Percentiles rank a stretch among this genome's conserved stretches.
These are phyloP conservation scores for Euwallacea similis DNA, from an alignment of 1,140 invertebrate genomes.

Conservation along the genomic window DNA sequence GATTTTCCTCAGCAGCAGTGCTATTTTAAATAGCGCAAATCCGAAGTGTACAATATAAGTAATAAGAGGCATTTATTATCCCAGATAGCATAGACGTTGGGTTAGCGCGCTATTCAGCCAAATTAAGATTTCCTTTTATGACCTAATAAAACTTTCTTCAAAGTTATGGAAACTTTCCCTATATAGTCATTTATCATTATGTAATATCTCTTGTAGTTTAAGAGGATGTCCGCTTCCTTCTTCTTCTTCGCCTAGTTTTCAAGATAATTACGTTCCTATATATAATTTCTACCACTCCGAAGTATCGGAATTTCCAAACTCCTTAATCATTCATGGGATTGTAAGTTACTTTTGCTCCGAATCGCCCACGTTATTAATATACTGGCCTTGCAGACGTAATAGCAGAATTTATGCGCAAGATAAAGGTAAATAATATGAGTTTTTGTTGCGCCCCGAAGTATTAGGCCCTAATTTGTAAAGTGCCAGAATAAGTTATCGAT, in stretches of 20 bases:
- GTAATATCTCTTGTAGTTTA: constrained; percentile 12
- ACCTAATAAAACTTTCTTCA: constrained; percentile 16
- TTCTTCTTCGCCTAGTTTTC: no score
- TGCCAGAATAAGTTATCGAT: constrained; percentile 22
- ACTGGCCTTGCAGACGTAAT: constrained; percentile 9
- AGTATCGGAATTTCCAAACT: no score
- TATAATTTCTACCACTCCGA: no score
- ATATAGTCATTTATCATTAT: constrained; percentile 10
- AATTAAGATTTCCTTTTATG: constrained; percentile 27
- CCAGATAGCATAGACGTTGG: constrained; percentile 14
- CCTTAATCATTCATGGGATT: no score
- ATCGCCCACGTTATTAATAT: not conserved
- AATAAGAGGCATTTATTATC: constrained; percentile 17
- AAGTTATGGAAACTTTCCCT: constrained; percentile 13
- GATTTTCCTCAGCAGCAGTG: not conserved
- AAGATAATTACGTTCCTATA: no score
- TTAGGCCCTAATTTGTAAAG: constrained; percentile 32
- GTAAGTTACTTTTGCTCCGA: not conserved
- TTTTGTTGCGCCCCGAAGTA: constrained; percentile 25
- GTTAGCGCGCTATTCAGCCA: constrained; percentile 17
- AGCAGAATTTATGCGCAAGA: constrained; percentile 21
- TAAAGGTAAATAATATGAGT: constrained; percentile 31
- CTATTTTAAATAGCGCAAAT: constrained; percentile 13
- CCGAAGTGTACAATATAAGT: constrained; percentile 7
- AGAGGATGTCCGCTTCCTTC: not conserved